Conservation (phyloP, 2,888 invertebrate species). For the Eurytoma californica region DNA sequence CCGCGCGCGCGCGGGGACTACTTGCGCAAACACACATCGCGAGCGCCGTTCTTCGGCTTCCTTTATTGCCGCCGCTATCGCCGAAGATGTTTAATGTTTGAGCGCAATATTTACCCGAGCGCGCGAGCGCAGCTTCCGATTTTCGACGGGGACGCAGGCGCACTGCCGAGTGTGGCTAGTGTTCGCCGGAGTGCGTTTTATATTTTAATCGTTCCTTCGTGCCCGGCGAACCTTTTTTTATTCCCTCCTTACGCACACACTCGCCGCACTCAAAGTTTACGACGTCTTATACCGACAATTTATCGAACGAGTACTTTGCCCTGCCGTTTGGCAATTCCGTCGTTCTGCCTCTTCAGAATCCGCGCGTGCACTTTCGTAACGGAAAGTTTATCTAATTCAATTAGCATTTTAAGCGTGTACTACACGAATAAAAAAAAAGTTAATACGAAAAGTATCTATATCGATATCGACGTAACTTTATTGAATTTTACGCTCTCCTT, state of each 20-base stretch:
- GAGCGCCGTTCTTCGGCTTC: constrained; percentile 28
- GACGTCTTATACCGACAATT: constrained; percentile 41
- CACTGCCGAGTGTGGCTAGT: constrained; percentile 1
- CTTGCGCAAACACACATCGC: constrained; percentile 38
- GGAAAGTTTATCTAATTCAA: not conserved
- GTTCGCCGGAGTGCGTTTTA: constrained; percentile 44
- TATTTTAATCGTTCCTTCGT: constrained; percentile 47
- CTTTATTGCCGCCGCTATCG: constrained; percentile 59
- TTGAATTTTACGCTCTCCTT: too few relatives aligned
- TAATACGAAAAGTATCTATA: too few relatives aligned
- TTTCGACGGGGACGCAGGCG: constrained; percentile 22
- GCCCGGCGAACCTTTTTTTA: not conserved
- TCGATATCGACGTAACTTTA: too few relatives aligned
- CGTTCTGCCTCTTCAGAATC: not conserved
- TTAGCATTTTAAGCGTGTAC: too few relatives aligned
- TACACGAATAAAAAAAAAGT: too few relatives aligned
- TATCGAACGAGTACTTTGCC: constrained; percentile 28
- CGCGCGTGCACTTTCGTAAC: not conserved
- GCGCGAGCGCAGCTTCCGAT: constrained; percentile 63
- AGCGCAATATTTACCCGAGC: constrained; percentile 68
- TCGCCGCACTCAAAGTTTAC: constrained; percentile 41
- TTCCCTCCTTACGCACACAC: constrained; percentile 33
- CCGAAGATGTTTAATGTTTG: constrained; percentile 70
- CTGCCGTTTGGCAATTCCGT: not conserved
- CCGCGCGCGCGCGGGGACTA: constrained; percentile 14